phyloP scores from a whole-genome alignment of 2,113 vertebrate genomes.

The Austrofundulus limnaeus region DNA sequence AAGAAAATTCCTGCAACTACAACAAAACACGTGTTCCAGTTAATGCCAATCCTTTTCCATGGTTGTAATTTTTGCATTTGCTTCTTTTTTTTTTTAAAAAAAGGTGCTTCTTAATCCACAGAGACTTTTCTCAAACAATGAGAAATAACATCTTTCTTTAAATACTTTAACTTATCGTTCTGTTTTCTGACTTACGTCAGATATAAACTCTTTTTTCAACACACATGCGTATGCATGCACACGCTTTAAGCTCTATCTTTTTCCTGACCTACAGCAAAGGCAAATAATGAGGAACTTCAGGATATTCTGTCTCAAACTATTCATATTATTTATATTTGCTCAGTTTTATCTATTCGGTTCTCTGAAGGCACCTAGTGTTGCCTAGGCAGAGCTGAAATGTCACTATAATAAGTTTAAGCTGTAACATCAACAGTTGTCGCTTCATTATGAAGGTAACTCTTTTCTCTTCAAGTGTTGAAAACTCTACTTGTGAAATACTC shows the following conservation, averaged over 20 bases:
- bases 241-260: conserved; percentile 56
- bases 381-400: conserved; percentile 65
- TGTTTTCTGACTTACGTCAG: conserved; percentile 49
- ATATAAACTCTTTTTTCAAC: conserved; percentile 54
- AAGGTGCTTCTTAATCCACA: conserved; percentile 56
- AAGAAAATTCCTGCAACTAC: conserved; percentile 24
- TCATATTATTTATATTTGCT: conserved; percentile 61
- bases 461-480: conserved; percentile 51
- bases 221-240: conserved; percentile 71
- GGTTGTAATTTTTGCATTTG: conserved; percentile 32
- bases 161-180: conserved; percentile 58
- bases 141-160: conserved; percentile 53
- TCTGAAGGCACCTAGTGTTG: conserved; percentile 73
- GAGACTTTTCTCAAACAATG: conserved; percentile 38
- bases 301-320: conserved; percentile 53
- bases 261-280: conserved; percentile 64
- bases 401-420: conserved; percentile 29
- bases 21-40: conserved; percentile 46
- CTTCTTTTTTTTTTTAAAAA: conserved; percentile 28
- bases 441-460: conserved; percentile 33
- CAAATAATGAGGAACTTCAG: conserved; percentile 58
- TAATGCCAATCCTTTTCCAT: conserved; percentile 47
- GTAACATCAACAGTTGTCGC: conserved; percentile 44
- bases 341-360: conserved; percentile 56
- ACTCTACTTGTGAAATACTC: conserved; percentile 43